A percentile compares a stretch with the other conserved stretches of the same genome.
Conservation (phyloP, 1,140 invertebrate species). For the Elymnias hypermnestra region DNA sequence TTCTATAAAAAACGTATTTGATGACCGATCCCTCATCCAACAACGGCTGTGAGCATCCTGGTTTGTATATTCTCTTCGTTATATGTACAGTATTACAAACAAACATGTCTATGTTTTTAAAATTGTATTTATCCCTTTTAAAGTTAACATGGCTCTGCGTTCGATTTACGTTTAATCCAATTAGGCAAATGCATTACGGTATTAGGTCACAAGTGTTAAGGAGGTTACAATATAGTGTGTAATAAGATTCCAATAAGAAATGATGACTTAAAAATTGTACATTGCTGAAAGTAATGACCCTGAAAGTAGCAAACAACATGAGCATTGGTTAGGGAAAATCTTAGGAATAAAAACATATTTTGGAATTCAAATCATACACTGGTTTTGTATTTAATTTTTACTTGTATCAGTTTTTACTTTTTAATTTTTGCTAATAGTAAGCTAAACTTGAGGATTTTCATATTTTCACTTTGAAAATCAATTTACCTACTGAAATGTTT, state of each 20-base stretch:
- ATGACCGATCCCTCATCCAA: conserved; percentile 24
- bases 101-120: conserved; percentile 1
- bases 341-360: no score
- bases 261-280: background rate
- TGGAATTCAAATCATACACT: no score
- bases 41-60: conserved; percentile 26
- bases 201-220: conserved; percentile 12
- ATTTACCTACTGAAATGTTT: no score
- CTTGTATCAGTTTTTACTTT: no score
- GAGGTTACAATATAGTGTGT: background rate
- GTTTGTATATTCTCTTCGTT: conserved; percentile 26
- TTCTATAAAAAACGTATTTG: conserved; percentile 21
- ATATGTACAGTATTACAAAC: no score
- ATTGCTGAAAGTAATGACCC: no score
- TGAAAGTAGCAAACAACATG: no score
- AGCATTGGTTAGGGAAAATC: no score
- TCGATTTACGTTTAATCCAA: conserved; percentile 8
- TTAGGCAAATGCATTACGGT: conserved; percentile 7
- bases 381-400: no score
- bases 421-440: no score
- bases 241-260: conserved; percentile 13
- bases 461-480: no score
- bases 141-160: background rate
- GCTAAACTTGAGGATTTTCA: no score
- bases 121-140: background rate